Evolutionary conservation across 2,797 vertebrate genomes (phyloP).

Genomic region (Pogonophryne albipinna): DNA sequence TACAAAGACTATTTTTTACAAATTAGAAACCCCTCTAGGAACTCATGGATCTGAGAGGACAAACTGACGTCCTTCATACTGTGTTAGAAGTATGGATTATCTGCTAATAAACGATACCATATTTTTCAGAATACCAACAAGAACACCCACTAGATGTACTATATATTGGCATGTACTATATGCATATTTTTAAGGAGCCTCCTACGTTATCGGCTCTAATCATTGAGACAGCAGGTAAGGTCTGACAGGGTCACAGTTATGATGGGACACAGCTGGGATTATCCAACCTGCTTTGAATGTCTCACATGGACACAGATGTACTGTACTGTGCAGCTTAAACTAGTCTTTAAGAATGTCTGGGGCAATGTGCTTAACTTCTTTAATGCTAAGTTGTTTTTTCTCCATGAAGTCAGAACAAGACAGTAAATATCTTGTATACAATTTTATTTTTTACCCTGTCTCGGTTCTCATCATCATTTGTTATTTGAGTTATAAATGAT

Average conservation of each 20-base stretch:
- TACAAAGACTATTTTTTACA: not conserved
- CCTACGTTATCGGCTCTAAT: constrained; percentile 45
- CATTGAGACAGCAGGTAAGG: constrained; percentile 26
- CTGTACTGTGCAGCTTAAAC: constrained; percentile 30
- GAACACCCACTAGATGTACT: not conserved
- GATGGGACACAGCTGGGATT: constrained; percentile 51
- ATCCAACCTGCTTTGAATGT: constrained; percentile 29
- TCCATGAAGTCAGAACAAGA: not conserved
- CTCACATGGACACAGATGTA: constrained; percentile 33
- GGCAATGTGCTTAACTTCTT: not conserved
- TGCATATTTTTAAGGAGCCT: constrained; percentile 1
- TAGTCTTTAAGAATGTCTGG: not conserved
- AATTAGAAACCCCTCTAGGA: not conserved
- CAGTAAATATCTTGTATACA: no score
- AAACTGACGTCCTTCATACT: constrained; percentile 1
- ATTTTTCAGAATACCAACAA: not conserved
- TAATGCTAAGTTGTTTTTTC: constrained; percentile 6
- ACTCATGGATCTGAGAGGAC: not conserved
- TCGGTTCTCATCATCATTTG: not conserved
- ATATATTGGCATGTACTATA: constrained; percentile 8
- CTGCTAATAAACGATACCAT: not conserved
- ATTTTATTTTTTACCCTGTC: no score
- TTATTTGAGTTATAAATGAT: not conserved
- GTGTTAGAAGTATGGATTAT: no score
- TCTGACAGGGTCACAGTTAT: constrained; percentile 37